Conservation (phyloP, 2,888 invertebrate genomes). For the Ganaspis brasiliensis region DNA sequence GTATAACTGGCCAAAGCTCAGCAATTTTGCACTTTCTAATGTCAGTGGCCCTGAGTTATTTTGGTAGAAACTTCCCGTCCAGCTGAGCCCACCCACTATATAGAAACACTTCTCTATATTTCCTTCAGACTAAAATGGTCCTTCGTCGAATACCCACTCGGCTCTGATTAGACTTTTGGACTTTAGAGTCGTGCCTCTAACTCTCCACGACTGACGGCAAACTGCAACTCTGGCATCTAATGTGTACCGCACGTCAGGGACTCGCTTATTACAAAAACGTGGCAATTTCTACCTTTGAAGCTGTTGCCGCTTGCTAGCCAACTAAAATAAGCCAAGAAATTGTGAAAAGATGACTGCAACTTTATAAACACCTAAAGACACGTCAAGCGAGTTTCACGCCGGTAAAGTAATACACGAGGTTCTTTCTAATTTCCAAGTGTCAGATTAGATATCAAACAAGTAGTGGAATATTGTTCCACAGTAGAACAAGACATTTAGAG, state of each 20-base stretch:
- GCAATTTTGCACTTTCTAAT: constrained; percentile 25
- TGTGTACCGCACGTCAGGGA: neutral
- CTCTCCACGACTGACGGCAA: constrained; percentile 5
- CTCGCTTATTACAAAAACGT: constrained; percentile 4
- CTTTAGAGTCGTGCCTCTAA: neutral
- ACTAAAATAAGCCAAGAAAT: neutral
- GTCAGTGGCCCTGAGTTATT: constrained; percentile 43
- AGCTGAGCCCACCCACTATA: constrained; percentile 30
- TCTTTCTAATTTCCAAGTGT: constrained; percentile 18
- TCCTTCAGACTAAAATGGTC: constrained; percentile 16
- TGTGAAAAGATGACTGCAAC: neutral
- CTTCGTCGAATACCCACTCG: constrained; percentile 28
- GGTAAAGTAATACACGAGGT: constrained; percentile 4
- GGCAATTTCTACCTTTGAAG: neutral
- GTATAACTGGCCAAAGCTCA: neutral
- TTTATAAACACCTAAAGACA: neutral
- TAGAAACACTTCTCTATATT: neutral
- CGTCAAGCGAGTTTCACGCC: neutral
- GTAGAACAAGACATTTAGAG: constrained; percentile 11
- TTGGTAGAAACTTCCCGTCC: constrained; percentile 8
- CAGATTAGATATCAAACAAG: constrained; percentile 10
- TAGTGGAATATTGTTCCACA: neutral
- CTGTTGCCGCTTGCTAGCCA: neutral
- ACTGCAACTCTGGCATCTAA: constrained; percentile 18
- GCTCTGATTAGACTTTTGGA: constrained; percentile 31